Evolutionary conservation across 2,888 invertebrate genomes (phyloP), one percentile per base, ranked within the genome.

Genomic region (Stenotaenia linearis): DNA sequence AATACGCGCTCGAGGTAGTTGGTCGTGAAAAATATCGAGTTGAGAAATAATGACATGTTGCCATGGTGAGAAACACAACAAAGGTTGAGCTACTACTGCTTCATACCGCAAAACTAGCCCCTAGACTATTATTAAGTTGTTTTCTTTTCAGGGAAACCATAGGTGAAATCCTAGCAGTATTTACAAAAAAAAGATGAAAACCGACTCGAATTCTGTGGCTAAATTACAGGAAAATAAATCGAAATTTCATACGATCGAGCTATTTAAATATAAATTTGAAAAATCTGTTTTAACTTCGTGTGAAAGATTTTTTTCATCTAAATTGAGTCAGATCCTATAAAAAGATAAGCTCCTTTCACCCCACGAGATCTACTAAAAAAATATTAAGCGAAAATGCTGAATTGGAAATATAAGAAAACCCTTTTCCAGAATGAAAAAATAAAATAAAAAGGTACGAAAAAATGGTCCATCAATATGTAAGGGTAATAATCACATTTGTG

Each of bases 41-140:
- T 25, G 69, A 69, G 25, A 69, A 25, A 69, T 69, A 69, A 69
- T 69, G 69, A 23, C 69, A 69, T 25, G 69, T 69, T 69, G 69
- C 69, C 69, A 69, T 69, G 69, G 69, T n/a, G n/a, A 69, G 69
- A 69, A 69, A 69, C 69, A 69, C 69, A 69, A 69, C 69, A 69
- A 69, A 69, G 28, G 69, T 25, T 69, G 61, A 25, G 61, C 61
- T 15, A 61, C 23, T 61, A 15, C 21, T 7, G 23, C 61, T 69
- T 23, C 69, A 28, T 25, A 69, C 69, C 69, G 12, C 69, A 25
- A 25, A 69, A 69, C 25, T 69, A 23, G 25, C 69, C 69, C 28
- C 23, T 69, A 28, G 69, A 28, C 69, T 69, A 69, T 3, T 69
- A 69, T 69, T 28, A 69, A 69, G 69, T 69, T 69, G 69, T 10